A percentile compares a stretch with the other conserved stretches of the same genome.
Evolutionary conservation across 2,888 invertebrate species (phyloP).

Genomic region (Tuta absoluta): DNA sequence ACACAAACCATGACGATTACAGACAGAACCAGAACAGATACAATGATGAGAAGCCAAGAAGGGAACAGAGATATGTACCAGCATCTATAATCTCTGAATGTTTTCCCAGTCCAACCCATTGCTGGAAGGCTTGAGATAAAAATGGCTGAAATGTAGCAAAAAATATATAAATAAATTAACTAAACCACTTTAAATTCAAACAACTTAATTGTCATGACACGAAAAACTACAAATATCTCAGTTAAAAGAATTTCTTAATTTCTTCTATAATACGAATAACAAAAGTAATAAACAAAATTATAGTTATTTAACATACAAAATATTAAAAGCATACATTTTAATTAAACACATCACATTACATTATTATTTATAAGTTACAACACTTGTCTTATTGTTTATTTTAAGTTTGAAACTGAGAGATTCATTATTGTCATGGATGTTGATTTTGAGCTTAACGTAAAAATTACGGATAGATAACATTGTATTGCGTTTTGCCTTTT

Average conservation of each 20-base stretch:
- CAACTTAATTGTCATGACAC: too few species aligned
- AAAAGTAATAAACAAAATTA: neutral
- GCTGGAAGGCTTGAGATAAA: constrained; percentile 57
- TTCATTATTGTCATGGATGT: constrained; percentile 15
- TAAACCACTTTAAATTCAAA: too few species aligned
- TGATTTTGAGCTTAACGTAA: too few species aligned
- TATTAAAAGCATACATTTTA: too few species aligned
- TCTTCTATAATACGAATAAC: neutral
- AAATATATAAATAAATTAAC: neutral
- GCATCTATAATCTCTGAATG: constrained; percentile 75
- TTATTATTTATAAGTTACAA: too few species aligned
- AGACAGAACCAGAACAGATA: constrained; percentile 70
- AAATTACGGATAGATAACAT: too few species aligned
- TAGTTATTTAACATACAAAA: constrained; percentile 5
- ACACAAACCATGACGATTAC: constrained; percentile 64
- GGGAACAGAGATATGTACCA: constrained; percentile 82
- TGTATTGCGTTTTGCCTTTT: too few species aligned
- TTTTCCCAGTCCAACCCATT: constrained; percentile 68
- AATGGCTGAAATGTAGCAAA: constrained; percentile 45
- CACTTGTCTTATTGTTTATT: too few species aligned
- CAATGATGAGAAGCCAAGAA: constrained; percentile 70
- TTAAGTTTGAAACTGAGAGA: too few species aligned
- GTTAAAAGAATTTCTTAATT: too few species aligned
- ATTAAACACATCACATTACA: too few species aligned
- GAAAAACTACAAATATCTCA: too few species aligned